These are phyloP conservation scores for Prosapia bicincta DNA, from an alignment of 2,888 invertebrate genomes.

Conservation along the genomic window DNA sequence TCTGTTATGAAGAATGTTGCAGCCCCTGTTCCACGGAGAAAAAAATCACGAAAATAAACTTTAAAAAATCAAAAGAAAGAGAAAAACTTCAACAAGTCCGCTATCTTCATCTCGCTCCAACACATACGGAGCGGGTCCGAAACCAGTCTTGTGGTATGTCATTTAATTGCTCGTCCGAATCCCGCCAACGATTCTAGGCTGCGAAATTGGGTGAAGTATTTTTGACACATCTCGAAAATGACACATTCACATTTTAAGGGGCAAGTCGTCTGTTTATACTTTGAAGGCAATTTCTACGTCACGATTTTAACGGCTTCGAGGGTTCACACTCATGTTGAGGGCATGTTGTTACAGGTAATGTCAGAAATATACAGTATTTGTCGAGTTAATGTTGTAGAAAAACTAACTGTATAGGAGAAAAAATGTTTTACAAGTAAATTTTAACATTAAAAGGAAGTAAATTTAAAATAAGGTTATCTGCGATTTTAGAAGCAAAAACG, in stretches of 20 bases:
- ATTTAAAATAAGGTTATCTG: too few species aligned
- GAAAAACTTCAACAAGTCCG: background rate
- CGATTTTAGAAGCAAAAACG: too few species aligned
- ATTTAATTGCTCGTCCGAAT: conserved; percentile 15
- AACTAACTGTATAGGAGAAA: too few species aligned
- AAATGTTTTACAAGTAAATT: too few species aligned
- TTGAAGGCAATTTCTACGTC: background rate
- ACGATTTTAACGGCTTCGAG: too few species aligned
- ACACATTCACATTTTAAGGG: conserved; percentile 21
- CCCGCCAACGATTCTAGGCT: conserved; percentile 7
- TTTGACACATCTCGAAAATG: conserved; percentile 32
- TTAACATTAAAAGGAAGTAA: too few species aligned
- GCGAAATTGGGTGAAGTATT: conserved; percentile 29
- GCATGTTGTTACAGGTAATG: too few species aligned
- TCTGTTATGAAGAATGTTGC: background rate
- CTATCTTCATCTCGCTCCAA: conserved; percentile 13
- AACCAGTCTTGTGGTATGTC: conserved; percentile 26
- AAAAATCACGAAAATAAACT: background rate
- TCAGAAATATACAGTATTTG: too few species aligned
- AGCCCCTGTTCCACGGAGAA: background rate
- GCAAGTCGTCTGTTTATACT: background rate
- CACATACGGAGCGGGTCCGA: background rate
- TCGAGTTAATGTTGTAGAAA: too few species aligned
- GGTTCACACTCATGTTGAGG: too few species aligned
- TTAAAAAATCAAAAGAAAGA: background rate